phyloP scores from a whole-genome alignment of 2,113 vertebrate genomes.

The Psophia crepitans region DNA sequence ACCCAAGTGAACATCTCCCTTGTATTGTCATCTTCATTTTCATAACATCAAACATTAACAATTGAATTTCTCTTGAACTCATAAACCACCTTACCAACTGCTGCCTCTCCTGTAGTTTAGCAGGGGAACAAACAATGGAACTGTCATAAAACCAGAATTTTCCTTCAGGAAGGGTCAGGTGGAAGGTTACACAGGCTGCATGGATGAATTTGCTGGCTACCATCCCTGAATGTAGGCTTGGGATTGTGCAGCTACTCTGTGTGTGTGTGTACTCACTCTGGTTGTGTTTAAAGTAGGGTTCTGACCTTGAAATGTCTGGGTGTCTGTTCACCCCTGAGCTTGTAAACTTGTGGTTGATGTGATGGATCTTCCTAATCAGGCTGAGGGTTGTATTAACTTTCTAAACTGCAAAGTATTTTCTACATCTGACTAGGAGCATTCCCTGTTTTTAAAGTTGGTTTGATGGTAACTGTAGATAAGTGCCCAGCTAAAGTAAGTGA shows the following conservation, averaged over 20 bases:
- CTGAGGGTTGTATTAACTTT: neutral
- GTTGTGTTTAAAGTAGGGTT: neutral
- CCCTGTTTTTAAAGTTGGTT: neutral
- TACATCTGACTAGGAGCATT: neutral
- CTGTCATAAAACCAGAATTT: neutral
- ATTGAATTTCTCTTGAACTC: neutral
- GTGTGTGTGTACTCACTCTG: accelerated
- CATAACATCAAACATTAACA: neutral
- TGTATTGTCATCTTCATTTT: neutral
- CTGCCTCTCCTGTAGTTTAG: neutral
- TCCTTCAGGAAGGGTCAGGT: neutral
- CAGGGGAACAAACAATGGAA: neutral
- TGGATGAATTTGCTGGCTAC: neutral
- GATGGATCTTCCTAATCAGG: neutral
- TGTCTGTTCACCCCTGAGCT: neutral
- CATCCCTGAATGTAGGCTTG: neutral
- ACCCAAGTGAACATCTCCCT: neutral
- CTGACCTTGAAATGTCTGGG: neutral
- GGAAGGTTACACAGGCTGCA: neutral
- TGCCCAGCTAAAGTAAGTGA: neutral
- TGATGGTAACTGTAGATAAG: neutral
- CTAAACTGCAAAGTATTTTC: neutral
- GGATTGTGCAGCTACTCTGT: neutral
- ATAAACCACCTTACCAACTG: neutral
- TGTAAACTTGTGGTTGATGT: neutral